Percentiles rank a stretch among this genome's conserved stretches.
phyloP scores from a whole-genome alignment of 1,140 invertebrate species.

The Limonius californicus region DNA sequence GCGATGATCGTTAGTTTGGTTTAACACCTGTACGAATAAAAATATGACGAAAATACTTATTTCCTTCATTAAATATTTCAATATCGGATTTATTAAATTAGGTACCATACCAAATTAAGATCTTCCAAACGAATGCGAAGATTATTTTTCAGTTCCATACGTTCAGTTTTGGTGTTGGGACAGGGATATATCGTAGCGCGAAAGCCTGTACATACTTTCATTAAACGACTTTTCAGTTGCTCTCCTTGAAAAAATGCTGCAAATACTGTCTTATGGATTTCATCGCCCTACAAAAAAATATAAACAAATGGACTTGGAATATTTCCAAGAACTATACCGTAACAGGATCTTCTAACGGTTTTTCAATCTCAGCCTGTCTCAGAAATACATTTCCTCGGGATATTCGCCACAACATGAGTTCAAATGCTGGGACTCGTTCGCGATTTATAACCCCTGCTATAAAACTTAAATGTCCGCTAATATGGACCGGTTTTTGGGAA shows the following conservation, averaged over 20 bases:
- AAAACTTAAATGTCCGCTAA: conserved; percentile 68
- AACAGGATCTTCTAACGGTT: conserved; percentile 84
- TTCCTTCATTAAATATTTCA: background rate
- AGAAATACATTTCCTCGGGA: conserved; percentile 91
- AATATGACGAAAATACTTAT: background rate
- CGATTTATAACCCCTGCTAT: conserved; percentile 83
- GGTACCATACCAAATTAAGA: conserved; percentile 79
- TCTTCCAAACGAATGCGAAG: conserved; percentile 94
- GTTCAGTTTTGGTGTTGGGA: conserved; percentile 84
- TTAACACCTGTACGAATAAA: conserved; percentile 60
- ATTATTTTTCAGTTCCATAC: conserved; percentile 91
- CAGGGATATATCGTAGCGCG: conserved; percentile 95
- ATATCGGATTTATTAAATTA: conserved; percentile 1
- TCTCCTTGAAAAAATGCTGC: conserved; percentile 99
- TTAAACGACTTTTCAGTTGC: conserved; percentile 91
- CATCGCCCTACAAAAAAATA: conserved; percentile 75
- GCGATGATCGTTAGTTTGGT: conserved; percentile 95
- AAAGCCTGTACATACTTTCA: conserved; percentile 97
- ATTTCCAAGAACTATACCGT: conserved; percentile 67
- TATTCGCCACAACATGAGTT: conserved; percentile 95
- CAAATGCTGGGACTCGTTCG: conserved; percentile 91
- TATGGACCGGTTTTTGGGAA: conserved; percentile 46
- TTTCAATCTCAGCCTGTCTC: conserved; percentile 81
- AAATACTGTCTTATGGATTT: conserved; percentile 96
- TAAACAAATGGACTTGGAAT: too few species aligned